These are phyloP conservation scores for Camponotus vicinus DNA, from an alignment of 1,140 invertebrate species.

Conservation along the genomic window DNA sequence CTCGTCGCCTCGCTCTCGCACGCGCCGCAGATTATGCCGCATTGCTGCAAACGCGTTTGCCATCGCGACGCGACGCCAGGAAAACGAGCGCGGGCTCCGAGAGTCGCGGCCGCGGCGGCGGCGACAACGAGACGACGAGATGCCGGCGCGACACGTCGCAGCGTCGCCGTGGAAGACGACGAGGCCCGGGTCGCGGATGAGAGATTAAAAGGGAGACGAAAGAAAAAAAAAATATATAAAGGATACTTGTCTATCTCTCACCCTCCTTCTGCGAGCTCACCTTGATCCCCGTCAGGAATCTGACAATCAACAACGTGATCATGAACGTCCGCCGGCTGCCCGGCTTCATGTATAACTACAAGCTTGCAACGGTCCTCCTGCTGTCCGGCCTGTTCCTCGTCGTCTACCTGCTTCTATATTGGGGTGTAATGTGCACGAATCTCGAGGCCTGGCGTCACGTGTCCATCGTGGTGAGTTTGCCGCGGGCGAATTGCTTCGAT, in stretches of 20 bases:
- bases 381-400: slow-evolving; percentile 72
- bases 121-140: neutral
- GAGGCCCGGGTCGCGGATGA: slow-evolving; percentile 2
- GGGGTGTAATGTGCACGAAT: slow-evolving; percentile 88
- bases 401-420: slow-evolving; percentile 85
- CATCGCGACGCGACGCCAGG: slow-evolving; percentile 32
- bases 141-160: slow-evolving; percentile 34
- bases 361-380: slow-evolving; percentile 72
- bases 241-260: too few relatives aligned
- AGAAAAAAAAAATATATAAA: neutral
- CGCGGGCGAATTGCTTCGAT: neutral
- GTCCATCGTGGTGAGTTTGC: slow-evolving; percentile 86
- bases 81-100: neutral
- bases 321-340: slow-evolving; percentile 82
- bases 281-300: slow-evolving; percentile 5
- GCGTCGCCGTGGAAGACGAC: slow-evolving; percentile 40
- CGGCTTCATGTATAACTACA: slow-evolving; percentile 82
- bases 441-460: slow-evolving; percentile 87
- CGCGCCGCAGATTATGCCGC: slow-evolving; percentile 79
- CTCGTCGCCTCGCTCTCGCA: slow-evolving; percentile 60
- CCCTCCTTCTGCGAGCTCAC: slow-evolving; percentile 9
- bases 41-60: slow-evolving; percentile 73
- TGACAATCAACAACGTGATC: slow-evolving; percentile 39
- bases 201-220: neutral
- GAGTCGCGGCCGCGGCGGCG: slow-evolving; percentile 13